A percentile compares a stretch with the other conserved stretches of the same genome.
Conservation (phyloP, 2,113 vertebrate species). For the Bettongia penicillata region DNA sequence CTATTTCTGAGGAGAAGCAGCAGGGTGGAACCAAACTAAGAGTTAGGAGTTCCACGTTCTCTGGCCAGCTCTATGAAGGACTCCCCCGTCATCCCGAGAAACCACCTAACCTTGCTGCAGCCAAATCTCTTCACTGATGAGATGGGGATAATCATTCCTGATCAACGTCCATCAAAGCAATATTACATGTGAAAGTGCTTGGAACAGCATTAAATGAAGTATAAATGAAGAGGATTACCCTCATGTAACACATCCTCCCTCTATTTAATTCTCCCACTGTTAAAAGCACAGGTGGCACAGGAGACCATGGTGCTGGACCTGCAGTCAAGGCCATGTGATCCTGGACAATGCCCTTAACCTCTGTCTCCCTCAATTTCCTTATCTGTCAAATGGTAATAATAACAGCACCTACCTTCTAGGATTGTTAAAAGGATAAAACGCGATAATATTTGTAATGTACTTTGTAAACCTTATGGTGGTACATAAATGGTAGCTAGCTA, state of each 20-base stretch:
- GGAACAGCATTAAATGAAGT: neutral
- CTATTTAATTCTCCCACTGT: neutral
- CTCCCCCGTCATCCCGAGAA: neutral
- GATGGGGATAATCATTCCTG: neutral
- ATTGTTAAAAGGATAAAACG: neutral
- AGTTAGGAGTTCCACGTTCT: neutral
- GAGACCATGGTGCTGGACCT: too few relatives aligned
- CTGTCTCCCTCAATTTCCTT: neutral
- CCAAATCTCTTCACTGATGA: neutral
- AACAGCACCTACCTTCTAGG: neutral
- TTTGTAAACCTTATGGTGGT: neutral
- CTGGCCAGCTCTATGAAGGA: conserved; percentile 8
- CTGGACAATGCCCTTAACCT: too few relatives aligned
- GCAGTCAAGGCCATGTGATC: too few relatives aligned
- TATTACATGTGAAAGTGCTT: neutral
- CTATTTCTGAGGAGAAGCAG: neutral
- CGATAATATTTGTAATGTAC: neutral
- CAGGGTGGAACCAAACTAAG: neutral
- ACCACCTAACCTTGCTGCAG: neutral
- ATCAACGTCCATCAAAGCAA: neutral
- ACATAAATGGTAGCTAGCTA: neutral
- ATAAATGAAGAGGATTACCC: neutral
- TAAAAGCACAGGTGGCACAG: neutral
- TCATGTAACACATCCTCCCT: neutral
- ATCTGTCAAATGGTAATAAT: neutral